Evolutionary conservation across 2,797 vertebrate genomes (phyloP).

Genomic region (Galagoides demidoff): DNA sequence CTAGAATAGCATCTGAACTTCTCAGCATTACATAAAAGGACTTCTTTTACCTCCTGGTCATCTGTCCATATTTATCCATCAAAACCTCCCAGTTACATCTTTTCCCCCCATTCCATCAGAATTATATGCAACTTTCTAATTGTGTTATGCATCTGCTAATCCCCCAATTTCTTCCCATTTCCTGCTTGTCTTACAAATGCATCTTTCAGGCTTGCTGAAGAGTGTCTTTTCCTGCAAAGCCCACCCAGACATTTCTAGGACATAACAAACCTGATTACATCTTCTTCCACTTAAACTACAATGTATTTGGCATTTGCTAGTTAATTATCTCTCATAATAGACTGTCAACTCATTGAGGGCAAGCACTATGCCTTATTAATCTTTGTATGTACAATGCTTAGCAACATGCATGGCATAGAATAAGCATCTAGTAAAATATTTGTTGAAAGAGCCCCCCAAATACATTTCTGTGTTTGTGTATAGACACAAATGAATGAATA

Average conservation of each 20-base stretch:
- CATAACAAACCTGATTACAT: not conserved
- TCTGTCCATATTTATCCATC: not conserved
- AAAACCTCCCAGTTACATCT: not conserved
- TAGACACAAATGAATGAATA: not conserved
- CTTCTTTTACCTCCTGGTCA: fast-evolving
- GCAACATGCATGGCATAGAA: not conserved
- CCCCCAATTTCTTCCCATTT: not conserved
- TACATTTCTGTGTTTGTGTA: not conserved
- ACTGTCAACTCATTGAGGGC: conserved; percentile 8
- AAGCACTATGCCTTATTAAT: not conserved
- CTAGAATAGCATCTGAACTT: not conserved
- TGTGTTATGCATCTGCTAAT: not conserved
- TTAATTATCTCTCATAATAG: conserved; percentile 8
- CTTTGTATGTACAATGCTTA: conserved; percentile 1
- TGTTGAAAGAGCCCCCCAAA: not conserved
- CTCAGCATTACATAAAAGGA: not conserved
- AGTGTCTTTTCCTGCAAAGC: not conserved
- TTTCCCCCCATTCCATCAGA: not conserved
- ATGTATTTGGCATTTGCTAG: not conserved
- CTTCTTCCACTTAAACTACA: not conserved
- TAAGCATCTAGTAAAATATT: not conserved
- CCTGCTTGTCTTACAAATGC: not conserved
- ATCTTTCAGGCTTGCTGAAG: not conserved
- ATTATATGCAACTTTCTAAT: not conserved
- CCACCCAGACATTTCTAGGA: not conserved